Evolutionary conservation across 2,888 invertebrate species (phyloP), one percentile per base, ranked within the genome.

Genomic region (Doris montereyensis): DNA sequence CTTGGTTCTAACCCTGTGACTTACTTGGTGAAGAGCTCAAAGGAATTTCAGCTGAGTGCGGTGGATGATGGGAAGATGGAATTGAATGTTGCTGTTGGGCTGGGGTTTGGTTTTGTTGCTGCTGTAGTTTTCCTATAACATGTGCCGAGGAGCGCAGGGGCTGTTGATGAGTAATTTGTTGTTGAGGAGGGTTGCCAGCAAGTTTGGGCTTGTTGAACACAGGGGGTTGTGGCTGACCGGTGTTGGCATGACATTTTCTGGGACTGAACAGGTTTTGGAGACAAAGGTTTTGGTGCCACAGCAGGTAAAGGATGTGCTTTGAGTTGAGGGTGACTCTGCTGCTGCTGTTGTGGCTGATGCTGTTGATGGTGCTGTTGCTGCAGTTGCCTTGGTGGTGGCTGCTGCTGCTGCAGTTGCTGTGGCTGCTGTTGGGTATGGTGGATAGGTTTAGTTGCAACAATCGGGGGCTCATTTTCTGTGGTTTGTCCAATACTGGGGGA

Each of bases 71-170:
- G 34, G 28, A 35, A 62, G 28, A 62, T 62, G 75, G 32, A n/a
- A 21, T 32, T 35, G 28, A 26, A 10, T 62, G 58, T 2, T n/a
- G n/a, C n/a, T 13, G 62, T 2, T 30, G 24, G 30, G 28, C 3
- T 52, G 41, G 26, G 52, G 67, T 17, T 5, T 17, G 2, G 21
- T 13, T 4, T 1, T 77, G 71, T 1, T 21, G 21, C 1, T 41
- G 26, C 60, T 71, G 77, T 35, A 13, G 26, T 57, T 5, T n/a
- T 4, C 13, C 35, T 24, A n/a, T 34, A 17, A 35, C 52, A 35
- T 21, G 34, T 83, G 52, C 82, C 82, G 32, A 81, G 79, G 28
- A 83, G 76, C 8, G 84, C 80, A 32, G 84, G 82, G 17, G 81
- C 82, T 72, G 78, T 77, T n/a, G 84, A 80, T 52, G 71, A 21